A percentile compares a stretch with the other conserved stretches of the same genome.
Conservation (phyloP, 2,888 invertebrate species). For the Ypsolopha scabrella region DNA sequence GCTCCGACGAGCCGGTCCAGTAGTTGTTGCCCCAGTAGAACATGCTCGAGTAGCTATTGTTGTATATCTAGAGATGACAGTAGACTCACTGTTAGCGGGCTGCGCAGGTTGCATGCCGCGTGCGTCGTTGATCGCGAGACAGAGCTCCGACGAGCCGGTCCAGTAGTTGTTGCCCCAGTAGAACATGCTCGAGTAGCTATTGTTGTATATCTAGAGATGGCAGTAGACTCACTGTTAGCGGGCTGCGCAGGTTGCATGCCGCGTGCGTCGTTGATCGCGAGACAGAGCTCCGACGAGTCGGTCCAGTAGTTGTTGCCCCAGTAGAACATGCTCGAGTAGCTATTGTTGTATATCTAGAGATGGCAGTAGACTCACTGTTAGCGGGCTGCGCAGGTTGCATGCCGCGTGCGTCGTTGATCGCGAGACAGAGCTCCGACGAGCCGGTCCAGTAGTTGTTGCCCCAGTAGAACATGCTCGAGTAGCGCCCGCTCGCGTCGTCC, state of each 20-base stretch:
- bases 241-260: constrained; percentile 8
- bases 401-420: constrained; percentile 59
- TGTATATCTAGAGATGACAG: no score
- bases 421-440: constrained; percentile 78
- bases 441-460: constrained; percentile 88
- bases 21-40: constrained; percentile 87
- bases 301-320: constrained; percentile 88
- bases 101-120: constrained; percentile 16
- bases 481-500: constrained; percentile 78
- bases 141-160: constrained; percentile 80
- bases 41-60: constrained; percentile 72
- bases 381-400: constrained; percentile 7
- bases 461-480: constrained; percentile 84
- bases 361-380: constrained; percentile 50
- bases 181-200: constrained; percentile 77
- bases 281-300: constrained; percentile 80
- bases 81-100: constrained; percentile 33
- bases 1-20: constrained; percentile 81
- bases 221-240: constrained; percentile 43
- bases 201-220: constrained; percentile 2
- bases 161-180: constrained; percentile 87
- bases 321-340: constrained; percentile 83
- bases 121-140: constrained; percentile 72
- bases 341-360: constrained; percentile 3
- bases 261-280: constrained; percentile 67